Conservation (phyloP, 2,797 vertebrate species). For the Myotis vivesi region DNA sequence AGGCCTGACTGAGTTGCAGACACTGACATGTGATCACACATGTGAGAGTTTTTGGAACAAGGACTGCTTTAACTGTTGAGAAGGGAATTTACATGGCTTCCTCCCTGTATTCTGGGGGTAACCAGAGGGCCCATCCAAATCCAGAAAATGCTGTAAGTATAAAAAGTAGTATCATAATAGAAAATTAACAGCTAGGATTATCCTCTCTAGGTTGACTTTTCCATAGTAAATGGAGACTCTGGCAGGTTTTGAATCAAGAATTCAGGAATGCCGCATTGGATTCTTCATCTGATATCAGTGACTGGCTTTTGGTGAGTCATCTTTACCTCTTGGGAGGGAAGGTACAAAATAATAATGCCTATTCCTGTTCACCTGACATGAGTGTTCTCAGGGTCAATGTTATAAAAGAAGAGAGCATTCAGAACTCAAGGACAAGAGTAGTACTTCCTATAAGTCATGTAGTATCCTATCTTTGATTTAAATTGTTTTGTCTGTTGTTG, state of each 20-base stretch:
- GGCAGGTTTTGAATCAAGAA: not conserved
- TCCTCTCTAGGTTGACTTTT: not conserved
- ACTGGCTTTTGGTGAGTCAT: constrained; percentile 23
- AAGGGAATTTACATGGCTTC: not conserved
- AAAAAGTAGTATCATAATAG: constrained; percentile 31
- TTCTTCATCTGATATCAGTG: not conserved
- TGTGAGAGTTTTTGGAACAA: constrained; percentile 61
- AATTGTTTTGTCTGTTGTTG: not conserved
- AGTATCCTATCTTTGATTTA: not conserved
- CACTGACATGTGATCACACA: constrained; percentile 61
- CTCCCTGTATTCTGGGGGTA: constrained; percentile 8
- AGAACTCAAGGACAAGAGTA: not conserved
- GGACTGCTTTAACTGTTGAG: constrained; percentile 20
- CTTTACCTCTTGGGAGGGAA: not conserved
- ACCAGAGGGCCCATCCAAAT: not conserved
- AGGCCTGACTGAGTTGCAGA: constrained; percentile 43
- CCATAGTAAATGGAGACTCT: constrained; percentile 27
- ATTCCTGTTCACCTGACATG: not conserved
- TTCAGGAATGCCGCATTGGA: not conserved
- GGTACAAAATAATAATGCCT: not conserved
- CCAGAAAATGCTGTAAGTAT: constrained; percentile 20
- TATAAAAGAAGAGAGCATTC: not conserved
- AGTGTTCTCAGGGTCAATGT: not conserved
- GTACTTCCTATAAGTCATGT: not conserved
- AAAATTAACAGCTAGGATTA: constrained; percentile 43